These are phyloP conservation scores for Ovis aries DNA, from an alignment of 2,113 vertebrate genomes.

Conservation along the genomic window DNA sequence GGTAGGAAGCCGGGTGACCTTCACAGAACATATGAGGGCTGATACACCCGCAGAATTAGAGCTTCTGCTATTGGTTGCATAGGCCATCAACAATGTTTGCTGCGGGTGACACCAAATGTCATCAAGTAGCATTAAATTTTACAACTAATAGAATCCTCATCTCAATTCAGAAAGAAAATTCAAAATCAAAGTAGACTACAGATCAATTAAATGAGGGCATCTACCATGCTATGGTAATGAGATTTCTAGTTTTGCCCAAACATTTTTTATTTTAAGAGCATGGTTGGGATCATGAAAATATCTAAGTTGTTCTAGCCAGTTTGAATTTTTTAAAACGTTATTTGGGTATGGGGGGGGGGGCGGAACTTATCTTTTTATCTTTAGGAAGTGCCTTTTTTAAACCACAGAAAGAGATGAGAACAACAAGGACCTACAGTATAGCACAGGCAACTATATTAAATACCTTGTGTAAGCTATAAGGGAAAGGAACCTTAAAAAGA, in stretches of 20 bases:
- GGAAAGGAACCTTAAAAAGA: background rate
- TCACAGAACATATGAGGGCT: background rate
- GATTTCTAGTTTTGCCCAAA: background rate
- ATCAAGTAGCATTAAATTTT: background rate
- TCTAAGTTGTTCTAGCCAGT: background rate
- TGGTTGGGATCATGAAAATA: background rate
- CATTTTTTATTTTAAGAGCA: background rate
- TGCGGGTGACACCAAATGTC: no score
- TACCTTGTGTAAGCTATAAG: background rate
- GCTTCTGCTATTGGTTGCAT: no score
- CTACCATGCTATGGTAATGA: background rate
- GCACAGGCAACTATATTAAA: background rate
- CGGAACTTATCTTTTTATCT: background rate
- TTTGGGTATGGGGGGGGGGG: fast-evolving
- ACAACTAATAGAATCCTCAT: background rate
- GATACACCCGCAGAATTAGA: background rate
- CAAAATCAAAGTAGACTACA: background rate
- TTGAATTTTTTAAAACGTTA: background rate
- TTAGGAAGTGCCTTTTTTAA: background rate
- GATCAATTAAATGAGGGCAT: no score
- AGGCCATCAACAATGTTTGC: background rate
- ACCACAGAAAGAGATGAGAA: background rate
- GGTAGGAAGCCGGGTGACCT: background rate
- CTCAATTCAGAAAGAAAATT: background rate
- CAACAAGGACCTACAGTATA: background rate